phyloP scores from a whole-genome alignment of 2,888 invertebrate species.

The Atrina japonica region DNA sequence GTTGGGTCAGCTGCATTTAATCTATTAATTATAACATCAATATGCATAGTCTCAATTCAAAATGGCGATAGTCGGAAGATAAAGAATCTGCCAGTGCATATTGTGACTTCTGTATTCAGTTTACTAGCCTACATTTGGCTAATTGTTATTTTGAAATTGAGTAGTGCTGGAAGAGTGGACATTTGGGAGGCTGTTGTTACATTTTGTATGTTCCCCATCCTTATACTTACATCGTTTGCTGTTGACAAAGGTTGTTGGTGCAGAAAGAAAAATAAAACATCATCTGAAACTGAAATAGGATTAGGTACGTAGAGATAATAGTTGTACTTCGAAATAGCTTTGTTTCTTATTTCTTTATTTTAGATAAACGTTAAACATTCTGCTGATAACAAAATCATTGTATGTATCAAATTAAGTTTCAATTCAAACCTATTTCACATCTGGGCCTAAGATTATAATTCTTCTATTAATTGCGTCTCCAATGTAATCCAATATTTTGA shows the following conservation, averaged over 20 bases:
- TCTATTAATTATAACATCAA: slow-evolving; percentile 82
- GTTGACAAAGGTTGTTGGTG: slow-evolving; percentile 81
- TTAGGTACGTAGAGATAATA: slow-evolving; percentile 69
- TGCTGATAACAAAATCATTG: neutral
- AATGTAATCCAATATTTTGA: too few relatives aligned
- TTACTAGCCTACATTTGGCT: slow-evolving; percentile 85
- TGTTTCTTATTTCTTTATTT: neutral
- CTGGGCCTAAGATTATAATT: too few relatives aligned
- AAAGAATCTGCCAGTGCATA: slow-evolving; percentile 81
- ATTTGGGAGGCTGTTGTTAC: slow-evolving; percentile 85
- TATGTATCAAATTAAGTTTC: neutral
- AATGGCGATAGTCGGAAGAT: slow-evolving; percentile 80
- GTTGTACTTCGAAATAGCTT: neutral
- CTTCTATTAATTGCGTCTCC: too few relatives aligned
- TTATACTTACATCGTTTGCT: slow-evolving; percentile 83
- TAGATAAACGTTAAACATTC: too few relatives aligned
- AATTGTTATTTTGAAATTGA: slow-evolving; percentile 81
- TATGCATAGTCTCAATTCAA: slow-evolving; percentile 82
- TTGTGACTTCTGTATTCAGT: slow-evolving; percentile 79
- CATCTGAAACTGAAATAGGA: slow-evolving; percentile 70
- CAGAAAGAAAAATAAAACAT: slow-evolving; percentile 59
- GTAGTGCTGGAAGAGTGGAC: slow-evolving; percentile 81
- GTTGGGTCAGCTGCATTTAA: slow-evolving; percentile 84
- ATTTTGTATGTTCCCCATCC: slow-evolving; percentile 83
- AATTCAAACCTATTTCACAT: too few relatives aligned